Percentiles rank a stretch among this genome's conserved stretches.
phyloP scores from a whole-genome alignment of 2,888 invertebrate genomes.

The Pristionchus entomophagus region DNA sequence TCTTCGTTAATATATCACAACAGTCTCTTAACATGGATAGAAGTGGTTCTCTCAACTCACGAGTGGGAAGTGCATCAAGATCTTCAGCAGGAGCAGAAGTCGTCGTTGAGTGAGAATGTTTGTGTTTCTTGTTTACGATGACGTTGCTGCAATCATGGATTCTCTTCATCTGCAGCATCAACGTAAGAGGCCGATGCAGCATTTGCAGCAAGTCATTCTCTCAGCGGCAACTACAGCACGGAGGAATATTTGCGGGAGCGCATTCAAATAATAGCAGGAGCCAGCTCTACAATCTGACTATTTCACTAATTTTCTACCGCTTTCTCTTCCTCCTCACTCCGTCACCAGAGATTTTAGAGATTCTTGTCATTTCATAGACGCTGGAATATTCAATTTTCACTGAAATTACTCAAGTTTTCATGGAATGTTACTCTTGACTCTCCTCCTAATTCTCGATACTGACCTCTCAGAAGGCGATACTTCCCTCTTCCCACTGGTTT shows the following conservation, averaged over 20 bases:
- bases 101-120: constrained; percentile 3
- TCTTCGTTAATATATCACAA: too few relatives aligned
- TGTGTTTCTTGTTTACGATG: constrained; percentile 19
- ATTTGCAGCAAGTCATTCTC: not conserved
- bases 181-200: not conserved
- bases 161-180: not conserved
- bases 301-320: constrained; percentile 8
- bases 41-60: constrained; percentile 30
- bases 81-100: not conserved
- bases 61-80: constrained; percentile 25
- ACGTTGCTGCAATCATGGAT: not conserved
- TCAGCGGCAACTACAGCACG: not conserved
- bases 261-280: not conserved
- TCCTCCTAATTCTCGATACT: not conserved
- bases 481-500: constrained; percentile 33
- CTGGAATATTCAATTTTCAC: too few relatives aligned
- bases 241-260: not conserved
- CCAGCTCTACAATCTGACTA: not conserved
- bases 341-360: constrained; percentile 37
- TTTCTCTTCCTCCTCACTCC: constrained; percentile 21
- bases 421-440: too few relatives aligned
- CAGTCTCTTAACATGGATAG: too few relatives aligned
- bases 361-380: constrained; percentile 6
- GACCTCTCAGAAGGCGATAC: constrained; percentile 11
- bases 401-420: not conserved